Evolutionary conservation across 2,113 vertebrate species (phyloP), one percentile per base, ranked within the genome.

Genomic region (Eubucco bourcierii): DNA sequence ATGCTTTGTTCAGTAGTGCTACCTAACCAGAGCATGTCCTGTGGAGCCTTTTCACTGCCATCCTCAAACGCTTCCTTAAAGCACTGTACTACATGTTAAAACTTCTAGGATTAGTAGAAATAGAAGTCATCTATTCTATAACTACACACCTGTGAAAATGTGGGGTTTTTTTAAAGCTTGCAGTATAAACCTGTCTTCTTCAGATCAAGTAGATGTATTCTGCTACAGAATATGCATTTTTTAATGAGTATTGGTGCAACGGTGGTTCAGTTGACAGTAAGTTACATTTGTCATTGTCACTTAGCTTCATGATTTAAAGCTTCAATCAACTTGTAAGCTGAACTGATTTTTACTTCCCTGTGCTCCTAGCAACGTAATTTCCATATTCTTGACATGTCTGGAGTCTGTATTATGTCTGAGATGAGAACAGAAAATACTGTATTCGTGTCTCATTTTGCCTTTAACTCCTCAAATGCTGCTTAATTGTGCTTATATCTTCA

Each of bases 241-340:
- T 91, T 93, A 96, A 66, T 92, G 20, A 52, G 86, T 96, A 89
- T 91, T 80, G 70, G 58, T 94, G 83, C 18, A 29, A 67, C 90
- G 82, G 58, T 84, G 84, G 73, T 90, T 90, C 84, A 58, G 33
- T 66, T 89, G 46, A 59, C 68, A 10, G 63, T 83, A 67, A 85
- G 34, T 92, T 92, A 3, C 88, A 80, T 96, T 93, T 94, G 83
- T 96, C 94, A 93, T 85, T 96, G 95, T 94, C 95, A 81, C 39
- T 87, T 93, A 91, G 74, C 15, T 63, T 92, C 92, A 78, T 97
- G 75, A 82, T 88, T 95, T 95, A 79, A 93, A 68, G 75, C 79
- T 91, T 97, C 95, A 84, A 89, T 97, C 96, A 97, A 6, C 37
- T 31, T 53, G 23, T 33, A 13, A 84, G 78, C 55, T 74, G 39